Evolutionary conservation across 53 echinoderm and acorn worm species (phyloP).

Genomic region (Paracentrotus lividus): DNA sequence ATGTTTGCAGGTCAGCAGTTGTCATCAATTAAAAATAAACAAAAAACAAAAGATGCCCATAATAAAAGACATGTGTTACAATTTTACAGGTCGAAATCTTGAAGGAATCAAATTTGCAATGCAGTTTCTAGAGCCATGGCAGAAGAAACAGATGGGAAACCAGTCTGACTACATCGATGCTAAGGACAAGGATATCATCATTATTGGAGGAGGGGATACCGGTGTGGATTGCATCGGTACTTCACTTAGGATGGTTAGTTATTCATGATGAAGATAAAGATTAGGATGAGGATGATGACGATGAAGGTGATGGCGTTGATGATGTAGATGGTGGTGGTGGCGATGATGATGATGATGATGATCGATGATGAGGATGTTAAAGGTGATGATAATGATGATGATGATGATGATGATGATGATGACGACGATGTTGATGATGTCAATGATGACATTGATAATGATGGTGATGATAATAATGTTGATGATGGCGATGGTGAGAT

Average conservation of each 20-base stretch:
- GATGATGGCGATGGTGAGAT: background rate
- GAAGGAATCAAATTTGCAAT: constrained; percentile 95
- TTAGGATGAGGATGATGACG: background rate
- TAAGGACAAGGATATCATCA: constrained; percentile 91
- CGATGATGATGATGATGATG: constrained; percentile 53
- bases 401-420: constrained; percentile 47
- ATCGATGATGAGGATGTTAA: too few relatives aligned
- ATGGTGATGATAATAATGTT: background rate
- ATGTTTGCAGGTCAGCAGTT: too few relatives aligned
- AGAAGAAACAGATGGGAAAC: constrained; percentile 96
- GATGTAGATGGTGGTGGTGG: constrained; percentile 36
- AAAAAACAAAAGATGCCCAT: too few relatives aligned
- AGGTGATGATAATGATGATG: constrained; percentile 54
- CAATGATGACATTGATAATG: constrained; percentile 12
- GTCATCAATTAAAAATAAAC: too few relatives aligned
- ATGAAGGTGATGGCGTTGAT: constrained; percentile 25
- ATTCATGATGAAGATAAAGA: background rate
- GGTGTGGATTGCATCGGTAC: constrained; percentile 99
- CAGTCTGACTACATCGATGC: constrained; percentile 87
- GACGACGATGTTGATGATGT: constrained; percentile 25
- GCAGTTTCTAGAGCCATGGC: constrained; percentile 94
- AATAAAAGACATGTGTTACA: too few relatives aligned
- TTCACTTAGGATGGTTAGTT: constrained; percentile 93
- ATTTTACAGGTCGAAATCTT: constrained; percentile 84
- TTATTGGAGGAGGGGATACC: constrained; percentile 98